phyloP scores from a whole-genome alignment of 1,140 invertebrate genomes.

The Campoletis sonorensis region DNA sequence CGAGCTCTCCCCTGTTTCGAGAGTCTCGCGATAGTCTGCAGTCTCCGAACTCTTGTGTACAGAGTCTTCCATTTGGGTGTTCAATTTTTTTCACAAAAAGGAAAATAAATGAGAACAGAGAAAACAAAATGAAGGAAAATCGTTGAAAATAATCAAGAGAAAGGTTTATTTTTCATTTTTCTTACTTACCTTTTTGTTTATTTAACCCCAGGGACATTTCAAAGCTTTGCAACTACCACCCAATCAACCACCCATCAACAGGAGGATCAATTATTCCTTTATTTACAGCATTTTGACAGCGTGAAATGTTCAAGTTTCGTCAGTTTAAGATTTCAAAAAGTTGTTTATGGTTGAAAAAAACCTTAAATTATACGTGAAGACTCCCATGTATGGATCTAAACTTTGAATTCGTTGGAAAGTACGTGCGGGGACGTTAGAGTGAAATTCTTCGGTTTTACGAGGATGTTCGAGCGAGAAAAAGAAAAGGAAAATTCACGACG shows the following conservation, averaged over 20 bases:
- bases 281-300: too few relatives aligned
- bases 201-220: too few relatives aligned
- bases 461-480: neutral
- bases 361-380: neutral
- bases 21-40: slow-evolving; percentile 29
- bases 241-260: too few relatives aligned
- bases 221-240: too few relatives aligned
- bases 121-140: neutral
- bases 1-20: neutral
- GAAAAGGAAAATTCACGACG: slow-evolving; percentile 29
- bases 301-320: too few relatives aligned
- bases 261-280: too few relatives aligned
- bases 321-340: neutral
- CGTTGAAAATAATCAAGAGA: too few relatives aligned
- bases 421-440: slow-evolving; percentile 16
- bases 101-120: neutral
- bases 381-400: neutral
- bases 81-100: neutral
- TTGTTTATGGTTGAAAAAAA: neutral
- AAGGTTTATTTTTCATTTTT: too few relatives aligned
- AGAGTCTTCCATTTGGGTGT: neutral
- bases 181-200: too few relatives aligned
- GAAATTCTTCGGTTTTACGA: slow-evolving; percentile 44
- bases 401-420: slow-evolving; percentile 26
- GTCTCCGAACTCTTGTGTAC: neutral